Base-by-base conservation (phyloP, 2,113 vertebrate species). In the Trematocara zebra region DNA sequence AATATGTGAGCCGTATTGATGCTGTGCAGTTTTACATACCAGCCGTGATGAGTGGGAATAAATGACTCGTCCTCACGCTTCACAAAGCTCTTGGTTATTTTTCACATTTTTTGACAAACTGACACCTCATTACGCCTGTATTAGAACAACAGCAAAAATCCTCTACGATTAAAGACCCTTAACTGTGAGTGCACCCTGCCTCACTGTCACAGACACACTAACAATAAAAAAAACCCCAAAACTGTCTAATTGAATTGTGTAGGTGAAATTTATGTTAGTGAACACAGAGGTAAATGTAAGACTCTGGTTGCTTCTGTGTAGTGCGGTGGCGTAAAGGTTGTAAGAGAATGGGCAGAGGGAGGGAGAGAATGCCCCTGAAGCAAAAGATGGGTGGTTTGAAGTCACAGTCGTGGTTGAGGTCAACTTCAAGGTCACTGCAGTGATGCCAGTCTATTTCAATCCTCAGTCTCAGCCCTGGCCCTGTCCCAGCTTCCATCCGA, bases 371-470 rank as follows among this genome's bases (percentile, higher is more conserved):
- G 44, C 83, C 88, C 78, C 91, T 84, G 91, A 91, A 92, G 89
- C 84, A 83, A 88, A 83, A 87, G 80, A 89, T 82, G 83, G 86
- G 87, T 91, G 85, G 84, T 91, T 88, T 91, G 78, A 93, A 92
- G 92, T 94, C 90, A 93, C 93, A 93, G 87, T 94, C 84, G 72
- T 84, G 20, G 89, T 92, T 83, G 87, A 94, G 93, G 91, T 94
- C 91, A 93, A 91, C 86, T 57, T 92, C 94, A 95, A 94, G 92
- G 93, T 94, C 88, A 92, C 93, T 94, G 91, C 93, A 94, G 91
- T 90, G 93, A 93, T 91, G 93, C 91, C 94, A 93, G 91, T 94
- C 89, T 91, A 69, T 92, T 88, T 93, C 89, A 82, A 92, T 91
- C 87, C 89, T 93, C 82, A 4, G 87, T 88, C 88, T 91, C 91